These are phyloP conservation scores for Lepas anatifera DNA, from an alignment of 2,888 invertebrate species.

Conservation along the genomic window DNA sequence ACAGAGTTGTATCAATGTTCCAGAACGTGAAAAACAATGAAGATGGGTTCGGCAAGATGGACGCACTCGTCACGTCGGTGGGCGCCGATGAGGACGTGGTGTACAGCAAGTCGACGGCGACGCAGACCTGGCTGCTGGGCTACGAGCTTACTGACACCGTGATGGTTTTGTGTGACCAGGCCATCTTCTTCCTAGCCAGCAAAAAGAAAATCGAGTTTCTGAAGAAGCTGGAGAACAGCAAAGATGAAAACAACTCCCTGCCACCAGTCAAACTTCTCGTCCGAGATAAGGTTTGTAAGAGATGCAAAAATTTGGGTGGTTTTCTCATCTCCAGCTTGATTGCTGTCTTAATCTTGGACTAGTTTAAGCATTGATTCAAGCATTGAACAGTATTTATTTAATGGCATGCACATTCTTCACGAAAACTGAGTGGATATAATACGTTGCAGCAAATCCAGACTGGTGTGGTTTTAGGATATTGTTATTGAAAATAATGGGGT, in stretches of 20 bases:
- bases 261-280: slow-evolving; percentile 74
- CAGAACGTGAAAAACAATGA: slow-evolving; percentile 39
- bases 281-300: slow-evolving; percentile 66
- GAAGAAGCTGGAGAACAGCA: slow-evolving; percentile 70
- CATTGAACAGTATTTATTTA: too few relatives aligned
- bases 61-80: slow-evolving; percentile 81
- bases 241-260: slow-evolving; percentile 55
- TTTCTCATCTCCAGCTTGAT: too few relatives aligned
- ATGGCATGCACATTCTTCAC: too few relatives aligned
- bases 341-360: too few relatives aligned
- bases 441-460: too few relatives aligned
- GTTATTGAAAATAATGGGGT: too few relatives aligned
- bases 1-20: not conserved
- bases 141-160: slow-evolving; percentile 95
- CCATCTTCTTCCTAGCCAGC: slow-evolving; percentile 81
- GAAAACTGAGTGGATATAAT: too few relatives aligned
- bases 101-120: slow-evolving; percentile 90
- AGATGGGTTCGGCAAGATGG: slow-evolving; percentile 68
- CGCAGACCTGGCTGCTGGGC: slow-evolving; percentile 95
- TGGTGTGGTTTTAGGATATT: too few relatives aligned
- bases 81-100: slow-evolving; percentile 90
- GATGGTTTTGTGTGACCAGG: slow-evolving; percentile 73
- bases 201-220: slow-evolving; percentile 97
- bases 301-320: too few relatives aligned
- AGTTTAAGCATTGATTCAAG: too few relatives aligned